These are phyloP conservation scores for Zygothrica quintamaculata DNA, from an alignment of 2,888 invertebrate species.

Conservation along the genomic window DNA sequence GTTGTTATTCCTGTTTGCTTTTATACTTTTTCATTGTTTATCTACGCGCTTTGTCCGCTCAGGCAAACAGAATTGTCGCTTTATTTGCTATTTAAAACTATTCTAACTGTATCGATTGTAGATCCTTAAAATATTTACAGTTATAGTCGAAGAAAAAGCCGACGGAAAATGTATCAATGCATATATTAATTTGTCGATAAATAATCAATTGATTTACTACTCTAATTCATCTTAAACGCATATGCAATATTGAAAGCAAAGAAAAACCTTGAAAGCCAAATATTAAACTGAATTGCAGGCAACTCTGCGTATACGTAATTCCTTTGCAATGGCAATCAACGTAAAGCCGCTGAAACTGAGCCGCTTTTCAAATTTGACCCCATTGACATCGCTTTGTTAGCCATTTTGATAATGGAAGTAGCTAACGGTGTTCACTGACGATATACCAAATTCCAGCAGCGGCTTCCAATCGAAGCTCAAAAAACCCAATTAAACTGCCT, in stretches of 20 bases:
- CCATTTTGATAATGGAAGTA: conserved; percentile 33
- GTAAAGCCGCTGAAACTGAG: conserved; percentile 45
- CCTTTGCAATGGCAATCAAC: conserved; percentile 9
- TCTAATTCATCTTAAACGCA: too few relatives aligned
- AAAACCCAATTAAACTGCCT: conserved; percentile 69
- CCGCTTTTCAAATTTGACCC: conserved; percentile 40
- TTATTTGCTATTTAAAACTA: conserved; percentile 77
- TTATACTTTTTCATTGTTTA: conserved; percentile 14
- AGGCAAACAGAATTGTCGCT: conserved; percentile 70
- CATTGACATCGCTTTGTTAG: conserved; percentile 12
- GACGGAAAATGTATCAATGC: too few relatives aligned
- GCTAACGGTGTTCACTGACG: conserved; percentile 16
- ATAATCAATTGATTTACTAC: too few relatives aligned
- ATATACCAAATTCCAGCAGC: conserved; percentile 8
- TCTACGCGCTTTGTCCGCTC: conserved; percentile 46
- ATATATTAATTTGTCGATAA: too few relatives aligned
- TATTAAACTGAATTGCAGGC: neutral
- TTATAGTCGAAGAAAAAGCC: too few relatives aligned
- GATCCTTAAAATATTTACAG: too few relatives aligned
- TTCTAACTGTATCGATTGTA: too few relatives aligned
- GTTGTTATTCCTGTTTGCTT: neutral
- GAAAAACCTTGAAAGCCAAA: conserved; percentile 9
- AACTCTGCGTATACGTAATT: conserved; percentile 46
- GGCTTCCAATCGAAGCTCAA: conserved; percentile 20
- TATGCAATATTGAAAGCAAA: too few relatives aligned